Base-by-base conservation (phyloP, 2,113 vertebrate genomes). In the Anolis sagrei region DNA sequence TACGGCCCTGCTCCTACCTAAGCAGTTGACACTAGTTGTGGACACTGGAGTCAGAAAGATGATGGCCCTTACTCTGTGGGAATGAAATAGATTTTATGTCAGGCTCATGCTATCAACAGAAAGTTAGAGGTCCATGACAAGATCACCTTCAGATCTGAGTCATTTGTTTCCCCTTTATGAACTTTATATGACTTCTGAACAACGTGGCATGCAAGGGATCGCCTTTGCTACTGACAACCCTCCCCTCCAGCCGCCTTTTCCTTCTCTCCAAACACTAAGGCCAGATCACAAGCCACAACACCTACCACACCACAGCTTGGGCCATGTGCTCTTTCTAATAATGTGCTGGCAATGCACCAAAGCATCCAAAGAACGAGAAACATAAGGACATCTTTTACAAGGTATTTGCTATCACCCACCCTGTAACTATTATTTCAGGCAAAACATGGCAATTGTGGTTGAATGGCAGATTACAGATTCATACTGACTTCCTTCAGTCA, bases 401-500 rank as follows among this genome's bases (percentile, higher is more conserved):
- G 93, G 94, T 92, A 95, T 94, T 94, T 95, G 93, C 93, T 94
- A 95, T 93, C 92, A 34, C 84, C 96, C 93, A 89, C 89, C 92
- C 95, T 86, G 75, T 95, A 91, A 91, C 94, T 95, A 86, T 96
- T 95, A 96, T 95, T 95, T 94, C 86, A 92, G 88, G 81, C 85
- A 84, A 95, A 92, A 95, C 93, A 89, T 93, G 92, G 89, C 93
- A 96, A 96, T 97, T 96, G 96, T 92, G 94, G 93, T 85, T 39
- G 93, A 92, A 95, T 96, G 93, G 93, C 92, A 95, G 95, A 96
- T 95, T 93, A 87, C 93, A 89, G 13, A 92, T 95, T 93, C 94
- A 89, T 91, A 94, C 82, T 76, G 89, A 96, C 96, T 97, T 97
- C 96, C 96, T 95, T 89, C 93, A 94, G 93, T 92, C 94, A 94